Percentiles rank a stretch among this genome's conserved stretches.
These are phyloP conservation scores for Solenodon paradoxus DNA, from an alignment of 2,113 vertebrate species.

Conservation along the genomic window DNA sequence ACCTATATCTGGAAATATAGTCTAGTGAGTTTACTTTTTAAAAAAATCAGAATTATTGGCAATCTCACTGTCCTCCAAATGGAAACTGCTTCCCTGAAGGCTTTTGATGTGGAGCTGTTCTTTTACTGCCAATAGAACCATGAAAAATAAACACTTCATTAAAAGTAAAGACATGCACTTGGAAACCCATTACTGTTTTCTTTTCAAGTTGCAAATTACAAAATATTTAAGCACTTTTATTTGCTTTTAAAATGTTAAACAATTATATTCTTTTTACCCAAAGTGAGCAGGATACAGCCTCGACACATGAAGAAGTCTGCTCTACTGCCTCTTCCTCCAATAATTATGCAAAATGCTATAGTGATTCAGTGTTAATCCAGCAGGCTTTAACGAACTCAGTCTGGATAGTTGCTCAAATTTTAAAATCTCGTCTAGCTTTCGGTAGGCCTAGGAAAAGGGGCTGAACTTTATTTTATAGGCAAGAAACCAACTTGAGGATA, in stretches of 20 bases:
- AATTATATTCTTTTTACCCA: conserved; percentile 63
- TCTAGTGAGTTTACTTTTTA: conserved; percentile 54
- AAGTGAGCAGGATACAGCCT: conserved; percentile 15
- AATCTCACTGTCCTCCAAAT: conserved; percentile 69
- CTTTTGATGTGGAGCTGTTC: conserved; percentile 66
- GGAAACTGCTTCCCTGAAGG: conserved; percentile 65
- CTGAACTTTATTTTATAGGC: background rate
- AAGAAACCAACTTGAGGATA: background rate
- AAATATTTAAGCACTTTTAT: conserved; percentile 70
- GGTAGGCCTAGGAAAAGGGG: background rate
- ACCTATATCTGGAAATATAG: conserved; percentile 54
- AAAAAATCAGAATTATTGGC: conserved; percentile 62
- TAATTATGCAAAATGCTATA: conserved; percentile 6
- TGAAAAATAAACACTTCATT: conserved; percentile 76
- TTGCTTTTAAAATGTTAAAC: conserved; percentile 69
- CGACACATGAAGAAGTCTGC: background rate
- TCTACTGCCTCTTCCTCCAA: background rate
- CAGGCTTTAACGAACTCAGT: conserved; percentile 2
- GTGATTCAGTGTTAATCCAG: background rate
- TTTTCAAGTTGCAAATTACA: conserved; percentile 71
- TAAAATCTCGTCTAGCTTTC: conserved; percentile 28
- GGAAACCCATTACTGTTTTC: conserved; percentile 74
- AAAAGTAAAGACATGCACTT: conserved; percentile 70
- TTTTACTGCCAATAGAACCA: conserved; percentile 73
- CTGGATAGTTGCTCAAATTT: conserved; percentile 22